phyloP scores from a whole-genome alignment of 1,140 invertebrate genomes.

The Orchesella cincta region DNA sequence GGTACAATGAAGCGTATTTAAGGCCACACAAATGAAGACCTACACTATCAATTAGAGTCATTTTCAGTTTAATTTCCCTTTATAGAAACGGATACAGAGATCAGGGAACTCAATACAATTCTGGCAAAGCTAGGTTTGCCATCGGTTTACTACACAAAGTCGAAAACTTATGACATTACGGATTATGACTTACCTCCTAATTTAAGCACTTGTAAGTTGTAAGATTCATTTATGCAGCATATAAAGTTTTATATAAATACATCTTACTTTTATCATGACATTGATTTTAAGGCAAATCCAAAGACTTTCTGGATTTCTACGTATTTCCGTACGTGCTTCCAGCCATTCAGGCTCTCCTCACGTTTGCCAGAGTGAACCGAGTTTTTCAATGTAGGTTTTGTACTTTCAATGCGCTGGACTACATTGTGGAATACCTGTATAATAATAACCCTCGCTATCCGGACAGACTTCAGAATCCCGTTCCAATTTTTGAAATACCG shows the following conservation, averaged over 20 bases:
- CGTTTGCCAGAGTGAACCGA: conserved; percentile 31
- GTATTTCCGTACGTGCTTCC: conserved; percentile 39
- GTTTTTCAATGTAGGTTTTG: conserved; percentile 37
- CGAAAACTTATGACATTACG: not conserved
- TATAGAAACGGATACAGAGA: not conserved
- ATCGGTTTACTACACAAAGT: not conserved
- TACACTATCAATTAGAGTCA: not conserved
- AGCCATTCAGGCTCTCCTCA: conserved; percentile 35
- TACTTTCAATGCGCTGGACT: conserved; percentile 43
- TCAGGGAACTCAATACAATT: not conserved
- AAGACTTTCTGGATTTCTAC: conserved; percentile 42
- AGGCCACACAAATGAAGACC: not conserved
- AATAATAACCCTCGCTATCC: conserved; percentile 44
- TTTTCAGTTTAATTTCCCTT: not conserved
- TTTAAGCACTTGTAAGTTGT: not conserved
- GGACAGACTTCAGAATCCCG: not conserved
- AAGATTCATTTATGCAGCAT: not conserved
- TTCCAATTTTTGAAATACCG: conserved; percentile 32
- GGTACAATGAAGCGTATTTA: not conserved
- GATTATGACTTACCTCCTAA: not conserved
- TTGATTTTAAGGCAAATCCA: conserved; percentile 25
- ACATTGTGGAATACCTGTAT: conserved; percentile 42
- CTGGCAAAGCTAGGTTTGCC: not conserved
- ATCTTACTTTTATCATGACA: not conserved
- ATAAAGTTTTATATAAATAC: not conserved